phyloP scores from a whole-genome alignment of 1,140 invertebrate species.

The Glossosoma conforme region DNA sequence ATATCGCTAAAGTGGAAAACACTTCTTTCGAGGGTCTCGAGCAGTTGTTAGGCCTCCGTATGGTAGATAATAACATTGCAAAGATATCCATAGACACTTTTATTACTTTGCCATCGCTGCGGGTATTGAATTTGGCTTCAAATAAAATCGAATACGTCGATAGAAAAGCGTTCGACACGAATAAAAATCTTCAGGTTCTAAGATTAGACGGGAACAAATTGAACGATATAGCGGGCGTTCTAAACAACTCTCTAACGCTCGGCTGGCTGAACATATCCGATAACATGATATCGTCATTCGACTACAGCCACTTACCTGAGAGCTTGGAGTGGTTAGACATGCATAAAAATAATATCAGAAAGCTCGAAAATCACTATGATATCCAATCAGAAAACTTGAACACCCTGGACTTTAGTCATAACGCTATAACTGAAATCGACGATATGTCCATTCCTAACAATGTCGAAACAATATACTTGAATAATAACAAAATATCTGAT shows the following conservation, averaged over 20 bases:
- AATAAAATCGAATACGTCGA: conserved; percentile 63
- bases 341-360: conserved; percentile 62
- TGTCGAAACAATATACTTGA: conserved; percentile 69
- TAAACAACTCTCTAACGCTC: conserved; percentile 60
- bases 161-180: conserved; percentile 60
- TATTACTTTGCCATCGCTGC: conserved; percentile 57
- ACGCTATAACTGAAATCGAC: conserved; percentile 63
- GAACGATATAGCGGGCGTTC: conserved; percentile 62
- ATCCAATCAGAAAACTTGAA: conserved; percentile 69
- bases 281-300: conserved; percentile 63
- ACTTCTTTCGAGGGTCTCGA: conserved; percentile 60
- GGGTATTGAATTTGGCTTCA: conserved; percentile 65
- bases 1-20: conserved; percentile 56
- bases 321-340: conserved; percentile 69
- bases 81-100: conserved; percentile 65
- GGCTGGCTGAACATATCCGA: conserved; percentile 69
- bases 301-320: conserved; percentile 62
- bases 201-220: conserved; percentile 64
- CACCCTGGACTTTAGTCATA: conserved; percentile 73
- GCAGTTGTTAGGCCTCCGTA: conserved; percentile 57
- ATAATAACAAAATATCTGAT: conserved; percentile 69
- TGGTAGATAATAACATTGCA: conserved; percentile 62
- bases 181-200: conserved; percentile 61
- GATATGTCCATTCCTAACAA: conserved; percentile 67
- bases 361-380: conserved; percentile 71